Base-by-base conservation (phyloP, 2,113 vertebrate genomes). In the Anhinga anhinga region DNA sequence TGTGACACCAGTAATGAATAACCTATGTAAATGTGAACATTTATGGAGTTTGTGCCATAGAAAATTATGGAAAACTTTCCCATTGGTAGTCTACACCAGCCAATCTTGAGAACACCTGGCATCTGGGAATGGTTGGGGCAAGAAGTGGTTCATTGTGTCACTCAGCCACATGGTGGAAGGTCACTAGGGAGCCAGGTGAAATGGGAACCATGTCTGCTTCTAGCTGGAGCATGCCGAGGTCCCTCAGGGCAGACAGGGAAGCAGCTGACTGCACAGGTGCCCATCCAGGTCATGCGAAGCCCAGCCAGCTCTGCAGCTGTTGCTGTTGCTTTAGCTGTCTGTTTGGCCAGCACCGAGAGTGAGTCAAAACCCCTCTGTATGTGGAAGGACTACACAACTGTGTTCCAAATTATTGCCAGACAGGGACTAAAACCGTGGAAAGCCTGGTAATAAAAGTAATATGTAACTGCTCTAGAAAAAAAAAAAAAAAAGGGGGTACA, bases 101-200 rank as follows among this genome's bases (percentile, higher is more conserved):
- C n/a, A 61, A 8, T 38, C 7, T 67, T 56, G 52, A 53, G 15
- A 55, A 27, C 16, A 20, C 0, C 0, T 42, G 23, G 4, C 30
- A 47, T 25, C 9, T 2, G 1, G 45, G 18, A 65, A 72, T 8
- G 18, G 23, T 13, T 56, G 16, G 30, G 1, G 0, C 10, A 55
- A 69, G 44, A 67, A 70, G 2, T 19, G 65, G 4, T 18, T 70
- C 14, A 3, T 62, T 66, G 21, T 45, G 30, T 36, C 44, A 16
- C 36, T 71, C 55, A 71, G 21, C 21, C 42, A 27, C 1, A 0
- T 22, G 52, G 45, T 27, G 5, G 52, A 86, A 67, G n/a, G 25
- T 20, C 38, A 45, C 10, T n/a, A 53, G n/a, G 38, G n/a, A 87
- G 9, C 13, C 6, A 32, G 15, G 18, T 21, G n/a, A 82, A 86